Evolutionary conservation across 2,888 invertebrate species (phyloP).

Genomic region (Rapana venosa): DNA sequence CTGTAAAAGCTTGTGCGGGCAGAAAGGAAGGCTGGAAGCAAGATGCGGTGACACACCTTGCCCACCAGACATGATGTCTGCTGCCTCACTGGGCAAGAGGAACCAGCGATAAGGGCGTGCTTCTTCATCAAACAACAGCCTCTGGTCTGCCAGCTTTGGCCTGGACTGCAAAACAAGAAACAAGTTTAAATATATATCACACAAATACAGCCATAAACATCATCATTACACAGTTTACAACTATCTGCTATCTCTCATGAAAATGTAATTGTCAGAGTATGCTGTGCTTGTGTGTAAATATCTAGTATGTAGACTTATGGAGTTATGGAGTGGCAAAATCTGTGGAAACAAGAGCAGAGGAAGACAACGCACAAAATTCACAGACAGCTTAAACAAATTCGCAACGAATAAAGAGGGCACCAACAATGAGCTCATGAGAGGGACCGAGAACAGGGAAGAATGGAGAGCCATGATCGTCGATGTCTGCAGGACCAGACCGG

Average conservation of each 20-base stretch:
- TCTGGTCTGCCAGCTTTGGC: constrained; percentile 83
- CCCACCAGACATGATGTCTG: constrained; percentile 77
- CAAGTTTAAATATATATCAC: not conserved
- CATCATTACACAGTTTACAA: not conserved
- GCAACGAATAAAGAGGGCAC: no score
- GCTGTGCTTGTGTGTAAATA: not conserved
- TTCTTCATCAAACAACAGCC: constrained; percentile 84
- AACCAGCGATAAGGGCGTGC: constrained; percentile 90
- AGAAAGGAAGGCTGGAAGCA: constrained; percentile 59
- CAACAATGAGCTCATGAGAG: no score
- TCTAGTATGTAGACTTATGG: no score
- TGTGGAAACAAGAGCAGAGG: no score
- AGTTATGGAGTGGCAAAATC: no score
- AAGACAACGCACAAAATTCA: no score
- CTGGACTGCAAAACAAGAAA: constrained; percentile 50
- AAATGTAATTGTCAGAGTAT: not conserved
- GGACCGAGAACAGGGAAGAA: no score
- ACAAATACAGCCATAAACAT: not conserved
- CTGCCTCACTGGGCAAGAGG: constrained; percentile 92
- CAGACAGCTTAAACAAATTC: no score
- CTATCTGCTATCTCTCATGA: not conserved
- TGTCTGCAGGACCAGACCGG: no score
- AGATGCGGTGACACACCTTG: constrained; percentile 23
- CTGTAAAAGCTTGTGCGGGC: constrained; percentile 55
- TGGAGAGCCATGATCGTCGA: no score